Evolutionary conservation across 2,113 vertebrate species (phyloP).

Genomic region (Anolis carolinensis): DNA sequence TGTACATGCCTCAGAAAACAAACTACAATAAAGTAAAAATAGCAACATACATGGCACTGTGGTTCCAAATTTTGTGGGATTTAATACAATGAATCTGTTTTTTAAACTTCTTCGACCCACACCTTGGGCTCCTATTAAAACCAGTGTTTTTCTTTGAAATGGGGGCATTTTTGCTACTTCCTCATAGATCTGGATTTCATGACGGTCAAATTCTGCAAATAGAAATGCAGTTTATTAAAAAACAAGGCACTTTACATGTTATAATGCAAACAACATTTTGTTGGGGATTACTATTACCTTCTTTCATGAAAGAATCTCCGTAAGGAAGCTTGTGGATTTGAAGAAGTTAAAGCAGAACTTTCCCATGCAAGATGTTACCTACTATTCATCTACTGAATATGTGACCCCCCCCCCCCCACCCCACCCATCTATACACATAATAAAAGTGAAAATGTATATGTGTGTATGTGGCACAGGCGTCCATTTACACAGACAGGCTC

Average conservation of each 20-base stretch:
- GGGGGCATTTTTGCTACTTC: slow-evolving; percentile 98
- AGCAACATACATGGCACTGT: slow-evolving; percentile 95
- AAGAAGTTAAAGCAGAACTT: too few species aligned
- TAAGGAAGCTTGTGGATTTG: neutral
- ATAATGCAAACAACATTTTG: neutral
- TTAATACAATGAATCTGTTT: slow-evolving; percentile 94
- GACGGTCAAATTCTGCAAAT: slow-evolving; percentile 93
- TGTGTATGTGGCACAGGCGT: too few species aligned
- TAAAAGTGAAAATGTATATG: too few species aligned
- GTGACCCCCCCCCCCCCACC: neutral
- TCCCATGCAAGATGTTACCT: neutral
- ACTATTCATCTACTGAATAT: neutral
- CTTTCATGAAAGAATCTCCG: neutral
- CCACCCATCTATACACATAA: too few species aligned
- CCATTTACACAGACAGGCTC: too few species aligned
- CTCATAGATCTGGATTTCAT: slow-evolving; percentile 98
- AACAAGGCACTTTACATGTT: slow-evolving; percentile 31
- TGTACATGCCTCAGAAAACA: neutral
- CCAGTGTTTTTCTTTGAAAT: slow-evolving; percentile 95
- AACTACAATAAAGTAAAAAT: neutral
- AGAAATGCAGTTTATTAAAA: slow-evolving; percentile 5
- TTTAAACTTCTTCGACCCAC: slow-evolving; percentile 96
- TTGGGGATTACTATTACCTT: neutral
- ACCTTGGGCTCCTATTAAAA: slow-evolving; percentile 96
- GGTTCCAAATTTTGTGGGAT: slow-evolving; percentile 91